Evolutionary conservation across 64 coral and sea anemone genomes (phyloP).

Genomic region (Catalaphyllia jardinei): DNA sequence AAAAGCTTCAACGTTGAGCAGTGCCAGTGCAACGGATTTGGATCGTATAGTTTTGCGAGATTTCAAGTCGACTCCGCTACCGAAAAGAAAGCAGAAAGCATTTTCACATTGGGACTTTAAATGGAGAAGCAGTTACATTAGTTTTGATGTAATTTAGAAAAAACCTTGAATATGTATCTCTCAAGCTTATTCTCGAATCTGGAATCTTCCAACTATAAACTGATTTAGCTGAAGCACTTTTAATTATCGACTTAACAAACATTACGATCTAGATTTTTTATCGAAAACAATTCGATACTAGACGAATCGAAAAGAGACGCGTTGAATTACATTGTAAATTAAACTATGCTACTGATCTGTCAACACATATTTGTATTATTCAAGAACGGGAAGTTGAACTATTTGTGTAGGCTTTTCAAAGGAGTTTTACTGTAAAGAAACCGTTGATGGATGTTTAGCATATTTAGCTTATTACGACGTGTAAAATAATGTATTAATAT

Average conservation of each 20-base stretch:
- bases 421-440: background rate
- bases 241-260: background rate
- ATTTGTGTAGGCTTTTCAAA: background rate
- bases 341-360: background rate
- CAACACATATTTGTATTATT: background rate
- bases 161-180: background rate
- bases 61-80: slow-evolving; percentile 32
- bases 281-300: background rate
- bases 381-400: background rate
- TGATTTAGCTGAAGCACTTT: background rate
- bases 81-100: slow-evolving; percentile 90
- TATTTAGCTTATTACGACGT: background rate
- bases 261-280: background rate
- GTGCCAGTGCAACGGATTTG: slow-evolving; percentile 65
- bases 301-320: background rate
- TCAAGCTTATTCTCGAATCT: background rate
- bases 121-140: slow-evolving; percentile 95
- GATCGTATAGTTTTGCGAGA: slow-evolving; percentile 53
- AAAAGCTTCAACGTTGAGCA: slow-evolving; percentile 63
- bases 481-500: background rate
- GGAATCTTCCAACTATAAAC: background rate
- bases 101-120: slow-evolving; percentile 84
- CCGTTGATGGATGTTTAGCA: background rate
- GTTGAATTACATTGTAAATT: background rate
- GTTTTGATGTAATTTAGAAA: slow-evolving; percentile 64